These are phyloP conservation scores for Chamaetylas fuelleborni DNA, from an alignment of 2,113 vertebrate genomes.

Conservation along the genomic window DNA sequence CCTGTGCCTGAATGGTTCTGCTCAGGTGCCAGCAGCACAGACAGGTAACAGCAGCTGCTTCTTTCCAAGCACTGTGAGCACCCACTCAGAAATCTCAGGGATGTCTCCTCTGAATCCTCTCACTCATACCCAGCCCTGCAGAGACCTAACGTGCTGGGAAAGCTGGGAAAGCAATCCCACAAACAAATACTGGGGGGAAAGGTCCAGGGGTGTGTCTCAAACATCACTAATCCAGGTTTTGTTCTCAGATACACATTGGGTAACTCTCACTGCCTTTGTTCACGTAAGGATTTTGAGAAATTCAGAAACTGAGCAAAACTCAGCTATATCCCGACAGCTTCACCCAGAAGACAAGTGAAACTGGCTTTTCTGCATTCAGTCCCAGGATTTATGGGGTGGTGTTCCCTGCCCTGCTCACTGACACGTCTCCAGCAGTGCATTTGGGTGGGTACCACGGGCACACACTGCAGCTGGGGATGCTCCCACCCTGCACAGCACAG, in stretches of 20 bases:
- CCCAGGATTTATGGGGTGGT: background rate
- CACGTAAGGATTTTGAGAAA: background rate
- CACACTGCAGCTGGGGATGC: fast-evolving
- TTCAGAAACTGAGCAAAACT: background rate
- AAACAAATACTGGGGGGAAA: background rate
- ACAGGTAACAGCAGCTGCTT: background rate
- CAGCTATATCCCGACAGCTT: background rate
- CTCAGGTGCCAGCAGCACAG: background rate
- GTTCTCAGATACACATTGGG: background rate
- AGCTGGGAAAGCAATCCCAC: background rate
- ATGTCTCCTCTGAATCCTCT: background rate
- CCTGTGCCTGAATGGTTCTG: background rate
- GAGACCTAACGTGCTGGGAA: background rate
- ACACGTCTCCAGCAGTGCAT: background rate
- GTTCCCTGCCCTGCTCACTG: background rate
- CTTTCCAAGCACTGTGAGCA: background rate
- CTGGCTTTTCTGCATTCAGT: background rate
- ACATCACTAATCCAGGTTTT: background rate
- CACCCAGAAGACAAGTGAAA: background rate
- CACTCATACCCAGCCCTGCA: background rate
- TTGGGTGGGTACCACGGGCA: background rate
- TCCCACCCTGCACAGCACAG: background rate
- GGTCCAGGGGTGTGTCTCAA: background rate
- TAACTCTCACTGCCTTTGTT: background rate
- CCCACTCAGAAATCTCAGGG: background rate